Evolutionary conservation across 1,140 invertebrate species (phyloP).

Genomic region (Psilanteris sp.): DNA sequence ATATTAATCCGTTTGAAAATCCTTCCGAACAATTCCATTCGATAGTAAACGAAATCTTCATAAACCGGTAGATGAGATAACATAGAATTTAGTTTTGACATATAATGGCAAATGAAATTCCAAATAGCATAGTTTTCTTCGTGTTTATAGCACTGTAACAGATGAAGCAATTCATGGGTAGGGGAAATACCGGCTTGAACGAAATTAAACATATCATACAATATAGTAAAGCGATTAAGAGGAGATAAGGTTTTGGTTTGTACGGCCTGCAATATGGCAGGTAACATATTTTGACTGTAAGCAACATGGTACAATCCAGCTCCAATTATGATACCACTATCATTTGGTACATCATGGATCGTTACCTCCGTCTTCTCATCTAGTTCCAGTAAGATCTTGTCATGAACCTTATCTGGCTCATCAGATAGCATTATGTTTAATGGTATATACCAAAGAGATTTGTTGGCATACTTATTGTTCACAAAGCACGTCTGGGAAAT

Average conservation of each 20-base stretch:
- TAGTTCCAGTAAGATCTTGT: conserved; percentile 73
- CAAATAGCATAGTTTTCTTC: conserved; percentile 96
- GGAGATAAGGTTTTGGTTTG: conserved; percentile 89
- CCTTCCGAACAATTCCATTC: not conserved
- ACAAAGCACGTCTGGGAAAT: conserved; percentile 92
- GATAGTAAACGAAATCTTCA: conserved; percentile 80
- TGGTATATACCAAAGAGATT: conserved; percentile 91
- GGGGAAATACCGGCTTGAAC: conserved; percentile 90
- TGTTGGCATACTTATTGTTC: conserved; percentile 85
- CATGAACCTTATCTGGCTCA: conserved; percentile 82
- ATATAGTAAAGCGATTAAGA: conserved; percentile 92
- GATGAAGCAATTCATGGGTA: conserved; percentile 86
- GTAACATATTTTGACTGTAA: conserved; percentile 90
- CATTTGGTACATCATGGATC: conserved; percentile 83
- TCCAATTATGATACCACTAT: conserved; percentile 92
- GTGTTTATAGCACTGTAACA: conserved; percentile 86
- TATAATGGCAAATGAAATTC: conserved; percentile 89
- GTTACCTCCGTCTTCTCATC: conserved; percentile 74
- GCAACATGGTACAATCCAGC: conserved; percentile 92
- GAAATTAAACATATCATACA: conserved; percentile 96
- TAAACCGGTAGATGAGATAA: conserved; percentile 87
- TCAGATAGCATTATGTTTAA: conserved; percentile 88
- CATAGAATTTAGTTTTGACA: conserved; percentile 87
- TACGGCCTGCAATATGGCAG: conserved; percentile 87
- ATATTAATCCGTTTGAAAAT: not conserved